These are phyloP conservation scores for Meles meles DNA, from an alignment of 2,113 vertebrate species.

Conservation along the genomic window DNA sequence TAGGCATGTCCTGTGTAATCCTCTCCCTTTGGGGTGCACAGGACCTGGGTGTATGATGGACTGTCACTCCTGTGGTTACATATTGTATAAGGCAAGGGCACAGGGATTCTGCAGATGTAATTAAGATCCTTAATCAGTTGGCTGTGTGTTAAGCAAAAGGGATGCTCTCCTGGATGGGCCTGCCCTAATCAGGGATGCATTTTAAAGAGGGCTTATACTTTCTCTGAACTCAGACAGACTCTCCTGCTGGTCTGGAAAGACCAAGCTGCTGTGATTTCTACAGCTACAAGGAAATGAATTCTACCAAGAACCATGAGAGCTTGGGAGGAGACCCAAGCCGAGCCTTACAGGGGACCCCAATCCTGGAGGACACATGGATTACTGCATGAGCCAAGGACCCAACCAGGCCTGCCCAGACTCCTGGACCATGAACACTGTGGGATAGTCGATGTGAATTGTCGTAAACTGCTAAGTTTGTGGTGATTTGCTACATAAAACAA, in stretches of 20 bases:
- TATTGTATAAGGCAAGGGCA: not conserved
- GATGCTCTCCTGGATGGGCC: not conserved
- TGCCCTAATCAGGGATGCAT: not conserved
- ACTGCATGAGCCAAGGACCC: not conserved
- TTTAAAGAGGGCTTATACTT: not conserved
- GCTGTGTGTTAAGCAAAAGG: not conserved
- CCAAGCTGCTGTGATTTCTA: not conserved
- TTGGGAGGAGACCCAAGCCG: not conserved
- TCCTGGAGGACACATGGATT: not conserved
- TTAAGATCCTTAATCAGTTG: not conserved
- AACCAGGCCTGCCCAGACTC: not conserved
- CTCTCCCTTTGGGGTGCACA: not conserved
- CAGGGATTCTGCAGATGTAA: not conserved
- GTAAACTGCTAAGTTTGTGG: not conserved
- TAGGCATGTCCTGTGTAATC: not conserved
- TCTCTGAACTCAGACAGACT: not conserved
- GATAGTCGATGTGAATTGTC: accelerated
- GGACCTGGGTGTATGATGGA: not conserved
- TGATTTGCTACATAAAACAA: not conserved
- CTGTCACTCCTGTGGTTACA: not conserved
- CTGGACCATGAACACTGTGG: not conserved
- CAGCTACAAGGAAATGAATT: not conserved
- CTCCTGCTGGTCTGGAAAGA: not conserved
- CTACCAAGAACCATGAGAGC: not conserved
- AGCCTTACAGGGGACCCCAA: not conserved